These are phyloP conservation scores for Takifugu rubripes DNA, from an alignment of 2,797 vertebrate species.

Conservation along the genomic window DNA sequence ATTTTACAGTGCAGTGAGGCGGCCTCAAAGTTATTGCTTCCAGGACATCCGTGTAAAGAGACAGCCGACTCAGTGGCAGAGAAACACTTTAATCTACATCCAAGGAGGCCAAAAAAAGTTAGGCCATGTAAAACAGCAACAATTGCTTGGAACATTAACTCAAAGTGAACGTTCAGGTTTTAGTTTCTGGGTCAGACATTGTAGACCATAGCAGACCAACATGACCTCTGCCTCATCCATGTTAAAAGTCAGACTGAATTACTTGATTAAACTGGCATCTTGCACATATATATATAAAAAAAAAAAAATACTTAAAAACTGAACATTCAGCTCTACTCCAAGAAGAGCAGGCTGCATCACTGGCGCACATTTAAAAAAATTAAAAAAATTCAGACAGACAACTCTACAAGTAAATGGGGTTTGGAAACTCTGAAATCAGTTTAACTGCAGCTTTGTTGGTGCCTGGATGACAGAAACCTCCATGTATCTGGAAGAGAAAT, in stretches of 20 bases:
- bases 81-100: conserved; percentile 44
- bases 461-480: conserved; percentile 85
- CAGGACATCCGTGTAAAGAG: conserved; percentile 36
- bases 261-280: conserved; percentile 50
- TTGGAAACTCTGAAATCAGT: conserved; percentile 37
- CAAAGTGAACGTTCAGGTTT: neutral
- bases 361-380: conserved; percentile 23
- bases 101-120: conserved; percentile 14
- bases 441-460: conserved; percentile 81
- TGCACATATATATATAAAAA: conserved; percentile 45
- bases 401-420: conserved; percentile 10
- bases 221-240: conserved; percentile 9
- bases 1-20: conserved; percentile 59
- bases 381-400: conserved; percentile 3
- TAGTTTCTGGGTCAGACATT: conserved; percentile 4
- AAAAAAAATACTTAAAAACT: conserved; percentile 57
- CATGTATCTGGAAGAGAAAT: conserved; percentile 76
- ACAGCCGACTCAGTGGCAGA: conserved; percentile 42
- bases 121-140: conserved; percentile 10
- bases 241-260: conserved; percentile 48
- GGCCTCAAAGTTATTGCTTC: conserved; percentile 7
- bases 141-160: neutral
- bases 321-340: conserved; percentile 46
- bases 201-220: conserved; percentile 10
- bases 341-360: conserved; percentile 48